Evolutionary conservation across 2,113 vertebrate species (phyloP).

Genomic region (Cottus gobio): DNA sequence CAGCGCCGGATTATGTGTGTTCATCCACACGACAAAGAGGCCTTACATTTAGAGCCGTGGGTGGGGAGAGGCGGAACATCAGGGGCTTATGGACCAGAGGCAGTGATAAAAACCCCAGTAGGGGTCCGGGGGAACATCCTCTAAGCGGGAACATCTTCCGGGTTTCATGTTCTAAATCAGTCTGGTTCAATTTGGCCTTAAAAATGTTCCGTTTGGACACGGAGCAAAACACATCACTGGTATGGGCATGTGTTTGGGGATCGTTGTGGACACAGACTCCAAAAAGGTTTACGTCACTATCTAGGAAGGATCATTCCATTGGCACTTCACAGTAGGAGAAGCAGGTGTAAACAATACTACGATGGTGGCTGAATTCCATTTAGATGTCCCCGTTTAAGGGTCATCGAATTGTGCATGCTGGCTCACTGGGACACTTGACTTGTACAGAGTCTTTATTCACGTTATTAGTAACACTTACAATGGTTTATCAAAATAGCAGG

Average conservation of each 20-base stretch:
- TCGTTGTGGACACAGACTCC: conserved; percentile 2
- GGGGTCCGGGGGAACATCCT: conserved; percentile 11
- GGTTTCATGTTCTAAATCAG: conserved; percentile 6
- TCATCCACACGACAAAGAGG: conserved; percentile 19
- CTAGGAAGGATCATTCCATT: background rate
- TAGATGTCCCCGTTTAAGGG: background rate
- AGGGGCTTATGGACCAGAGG: conserved; percentile 10
- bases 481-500: background rate
- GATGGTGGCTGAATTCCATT: conserved; percentile 4
- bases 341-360: conserved; percentile 15
- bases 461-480: background rate
- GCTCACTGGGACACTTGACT: background rate
- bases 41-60: conserved; percentile 1
- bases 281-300: background rate
- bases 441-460: background rate
- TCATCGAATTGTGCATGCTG: background rate
- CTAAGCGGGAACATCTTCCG: background rate
- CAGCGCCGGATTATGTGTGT: conserved; percentile 22
- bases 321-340: background rate
- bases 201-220: conserved; percentile 4
- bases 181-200: conserved; percentile 4
- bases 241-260: background rate
- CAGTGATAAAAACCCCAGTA: conserved; percentile 11
- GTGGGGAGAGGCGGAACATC: conserved; percentile 37
- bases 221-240: too few relatives aligned